Evolutionary conservation across 2,113 vertebrate genomes (phyloP).

Genomic region (Siphamia tubifer): DNA sequence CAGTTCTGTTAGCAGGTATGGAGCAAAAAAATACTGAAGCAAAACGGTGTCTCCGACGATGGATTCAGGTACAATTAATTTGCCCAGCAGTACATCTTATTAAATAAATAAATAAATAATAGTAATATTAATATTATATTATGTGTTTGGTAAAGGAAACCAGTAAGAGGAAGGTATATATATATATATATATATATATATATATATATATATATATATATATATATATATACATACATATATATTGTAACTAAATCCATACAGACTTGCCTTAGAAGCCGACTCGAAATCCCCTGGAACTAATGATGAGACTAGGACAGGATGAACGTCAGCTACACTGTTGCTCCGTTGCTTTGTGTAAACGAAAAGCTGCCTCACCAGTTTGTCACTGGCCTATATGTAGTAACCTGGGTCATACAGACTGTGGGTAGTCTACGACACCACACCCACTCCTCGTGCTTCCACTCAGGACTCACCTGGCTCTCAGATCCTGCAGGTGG

Average conservation of each 20-base stretch:
- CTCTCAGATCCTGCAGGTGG: constrained; percentile 36
- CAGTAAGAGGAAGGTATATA: no score
- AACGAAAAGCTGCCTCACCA: constrained; percentile 63
- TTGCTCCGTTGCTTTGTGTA: constrained; percentile 51
- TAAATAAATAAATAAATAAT: no score
- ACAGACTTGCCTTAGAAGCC: constrained; percentile 59
- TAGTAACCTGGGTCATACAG: constrained; percentile 26
- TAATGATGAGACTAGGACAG: constrained; percentile 19
- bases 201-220: no score
- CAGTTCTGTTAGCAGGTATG: no score
- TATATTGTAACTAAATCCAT: background rate
- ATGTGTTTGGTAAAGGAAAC: no score
- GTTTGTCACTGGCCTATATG: constrained; percentile 48
- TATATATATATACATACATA: no score
- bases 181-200: no score
- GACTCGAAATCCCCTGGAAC: background rate
- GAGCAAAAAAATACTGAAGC: no score
- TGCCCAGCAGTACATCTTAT: no score
- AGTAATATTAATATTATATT: no score
- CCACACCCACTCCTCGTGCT: constrained; percentile 65
- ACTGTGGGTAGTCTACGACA: constrained; percentile 9
- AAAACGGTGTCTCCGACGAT: no score
- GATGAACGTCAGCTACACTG: constrained; percentile 41
- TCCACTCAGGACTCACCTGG: constrained; percentile 61
- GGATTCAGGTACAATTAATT: no score